These are phyloP conservation scores for Callipepla californica DNA, from an alignment of 2,113 vertebrate species.

Conservation along the genomic window DNA sequence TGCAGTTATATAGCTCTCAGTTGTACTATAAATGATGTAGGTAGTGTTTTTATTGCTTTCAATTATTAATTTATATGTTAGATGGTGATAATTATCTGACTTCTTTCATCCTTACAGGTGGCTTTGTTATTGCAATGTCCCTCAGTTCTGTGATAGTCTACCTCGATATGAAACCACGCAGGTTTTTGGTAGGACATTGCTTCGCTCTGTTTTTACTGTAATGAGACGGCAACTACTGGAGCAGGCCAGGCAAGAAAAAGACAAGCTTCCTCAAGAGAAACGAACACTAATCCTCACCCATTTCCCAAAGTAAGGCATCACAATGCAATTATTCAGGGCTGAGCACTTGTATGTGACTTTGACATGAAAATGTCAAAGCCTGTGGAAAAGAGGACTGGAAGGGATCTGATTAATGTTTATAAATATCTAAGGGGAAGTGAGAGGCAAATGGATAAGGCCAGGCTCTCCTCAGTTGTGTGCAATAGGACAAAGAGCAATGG, in stretches of 20 bases:
- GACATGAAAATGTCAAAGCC: background rate
- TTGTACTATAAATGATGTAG: background rate
- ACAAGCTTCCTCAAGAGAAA: constrained; percentile 96
- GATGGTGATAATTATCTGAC: background rate
- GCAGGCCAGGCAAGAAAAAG: constrained; percentile 96
- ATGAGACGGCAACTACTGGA: constrained; percentile 97
- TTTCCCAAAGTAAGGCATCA: constrained; percentile 92
- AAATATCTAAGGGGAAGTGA: too few relatives aligned
- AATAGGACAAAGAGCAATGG: too few relatives aligned
- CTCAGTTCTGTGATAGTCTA: constrained; percentile 98
- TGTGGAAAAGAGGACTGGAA: too few relatives aligned
- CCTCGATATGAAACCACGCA: constrained; percentile 96
- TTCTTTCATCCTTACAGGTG: constrained; percentile 80
- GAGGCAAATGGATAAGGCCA: too few relatives aligned
- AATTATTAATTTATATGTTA: background rate
- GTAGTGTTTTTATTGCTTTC: background rate
- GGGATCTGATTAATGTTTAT: too few relatives aligned
- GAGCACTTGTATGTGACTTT: background rate
- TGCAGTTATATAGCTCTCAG: background rate
- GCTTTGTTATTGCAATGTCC: constrained; percentile 98
- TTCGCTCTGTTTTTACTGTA: constrained; percentile 95
- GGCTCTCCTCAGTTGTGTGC: too few relatives aligned
- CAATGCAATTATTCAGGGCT: background rate
- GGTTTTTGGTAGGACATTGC: constrained; percentile 93
- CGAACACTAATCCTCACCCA: constrained; percentile 98